Conservation (phyloP, 1,140 invertebrate genomes). For the Magallana angulata region DNA sequence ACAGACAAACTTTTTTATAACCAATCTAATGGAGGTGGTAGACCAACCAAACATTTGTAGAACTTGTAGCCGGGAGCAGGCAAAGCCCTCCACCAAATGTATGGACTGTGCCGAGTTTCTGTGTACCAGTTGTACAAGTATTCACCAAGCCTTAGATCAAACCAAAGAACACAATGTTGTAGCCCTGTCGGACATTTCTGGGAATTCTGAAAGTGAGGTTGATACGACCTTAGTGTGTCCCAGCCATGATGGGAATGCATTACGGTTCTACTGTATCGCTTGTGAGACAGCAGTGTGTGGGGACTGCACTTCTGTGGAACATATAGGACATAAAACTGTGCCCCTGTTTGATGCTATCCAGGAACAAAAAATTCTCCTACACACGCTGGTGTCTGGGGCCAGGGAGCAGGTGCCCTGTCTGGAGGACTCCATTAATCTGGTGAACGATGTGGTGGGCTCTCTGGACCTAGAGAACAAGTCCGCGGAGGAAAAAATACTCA, state of each 20-base stretch:
- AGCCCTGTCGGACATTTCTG: constrained; percentile 48
- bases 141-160: constrained; percentile 53
- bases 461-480: constrained; percentile 74
- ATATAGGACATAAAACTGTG: constrained; percentile 80
- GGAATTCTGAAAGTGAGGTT: constrained; percentile 22
- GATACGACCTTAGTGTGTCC: constrained; percentile 74
- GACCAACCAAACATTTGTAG: constrained; percentile 71
- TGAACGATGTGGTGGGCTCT: constrained; percentile 75
- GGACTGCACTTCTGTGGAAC: constrained; percentile 82
- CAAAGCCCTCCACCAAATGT: constrained; percentile 75
- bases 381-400: constrained; percentile 78
- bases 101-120: constrained; percentile 76
- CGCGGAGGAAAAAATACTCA: constrained; percentile 76
- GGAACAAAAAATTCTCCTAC: constrained; percentile 79
- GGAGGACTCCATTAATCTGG: constrained; percentile 78
- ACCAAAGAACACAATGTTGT: constrained; percentile 55
- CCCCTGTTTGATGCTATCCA: constrained; percentile 80
- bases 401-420: constrained; percentile 79
- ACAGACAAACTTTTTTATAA: constrained; percentile 81
- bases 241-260: constrained; percentile 78
- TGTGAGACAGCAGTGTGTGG: constrained; percentile 83
- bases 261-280: constrained; percentile 81
- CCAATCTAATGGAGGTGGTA: constrained; percentile 79
- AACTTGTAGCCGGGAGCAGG: constrained; percentile 66
- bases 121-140: constrained; percentile 68